Evolutionary conservation across 2,113 vertebrate species (phyloP).

Genomic region (Scopus umbretta): DNA sequence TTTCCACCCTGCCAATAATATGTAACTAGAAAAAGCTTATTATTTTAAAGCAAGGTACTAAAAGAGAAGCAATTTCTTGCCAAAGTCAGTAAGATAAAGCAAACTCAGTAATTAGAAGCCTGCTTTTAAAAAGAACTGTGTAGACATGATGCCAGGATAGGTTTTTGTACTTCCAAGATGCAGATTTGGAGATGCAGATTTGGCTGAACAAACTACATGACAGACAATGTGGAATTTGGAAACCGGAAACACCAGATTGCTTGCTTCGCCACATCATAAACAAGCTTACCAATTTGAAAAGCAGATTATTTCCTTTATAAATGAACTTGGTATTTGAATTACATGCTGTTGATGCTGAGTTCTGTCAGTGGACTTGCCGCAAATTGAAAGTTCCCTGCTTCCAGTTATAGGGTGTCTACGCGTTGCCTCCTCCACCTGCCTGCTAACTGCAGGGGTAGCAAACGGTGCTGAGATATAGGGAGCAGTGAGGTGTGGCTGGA

Average conservation of each 20-base stretch:
- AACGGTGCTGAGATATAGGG: rapidly evolving
- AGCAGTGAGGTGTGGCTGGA: not conserved
- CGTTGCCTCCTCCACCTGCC: not conserved
- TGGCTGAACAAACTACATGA: not conserved
- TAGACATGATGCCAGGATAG: not conserved
- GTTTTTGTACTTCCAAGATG: not conserved
- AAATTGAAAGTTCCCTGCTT: not conserved
- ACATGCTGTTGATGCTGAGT: not conserved
- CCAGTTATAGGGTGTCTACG: not conserved
- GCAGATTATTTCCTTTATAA: not conserved
- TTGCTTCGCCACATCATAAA: not conserved
- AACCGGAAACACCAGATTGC: not conserved
- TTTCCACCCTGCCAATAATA: not conserved
- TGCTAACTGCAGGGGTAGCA: not conserved
- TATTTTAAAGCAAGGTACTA: not conserved
- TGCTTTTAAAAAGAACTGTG: not conserved
- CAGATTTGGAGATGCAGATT: not conserved
- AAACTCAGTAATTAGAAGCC: not conserved
- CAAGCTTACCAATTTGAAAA: not conserved
- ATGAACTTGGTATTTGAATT: not conserved
- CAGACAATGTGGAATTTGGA: not conserved
- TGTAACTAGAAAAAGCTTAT: not conserved
- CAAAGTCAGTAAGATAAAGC: not conserved
- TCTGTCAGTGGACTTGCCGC: not conserved
- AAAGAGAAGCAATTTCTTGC: not conserved